Percentiles rank a stretch among this genome's conserved stretches.
Evolutionary conservation across 2,888 invertebrate genomes (phyloP).

Genomic region (Apodemia mormo): DNA sequence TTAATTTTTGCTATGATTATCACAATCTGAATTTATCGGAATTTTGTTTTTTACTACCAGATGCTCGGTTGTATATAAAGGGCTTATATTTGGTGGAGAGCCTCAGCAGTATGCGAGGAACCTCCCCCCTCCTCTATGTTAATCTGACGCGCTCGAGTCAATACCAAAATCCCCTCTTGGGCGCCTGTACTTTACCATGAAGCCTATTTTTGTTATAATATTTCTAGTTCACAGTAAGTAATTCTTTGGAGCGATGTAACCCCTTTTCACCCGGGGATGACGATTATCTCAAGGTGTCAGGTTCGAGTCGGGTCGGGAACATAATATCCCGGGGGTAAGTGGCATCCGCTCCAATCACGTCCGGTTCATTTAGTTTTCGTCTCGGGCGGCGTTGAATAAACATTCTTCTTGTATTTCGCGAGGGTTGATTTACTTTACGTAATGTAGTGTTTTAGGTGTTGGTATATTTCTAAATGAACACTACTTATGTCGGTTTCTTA

Average conservation of each 20-base stretch:
- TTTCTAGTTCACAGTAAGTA: neutral
- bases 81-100: no score
- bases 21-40: no score
- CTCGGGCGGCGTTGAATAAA: neutral
- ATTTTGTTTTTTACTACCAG: no score
- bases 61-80: no score
- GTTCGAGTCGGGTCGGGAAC: neutral
- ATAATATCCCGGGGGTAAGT: neutral
- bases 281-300: constrained; percentile 1
- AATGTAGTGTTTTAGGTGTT: neutral
- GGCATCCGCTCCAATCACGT: constrained; percentile 3
- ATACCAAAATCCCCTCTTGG: no score
- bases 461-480: no score
- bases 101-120: no score
- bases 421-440: neutral
- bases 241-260: neutral
- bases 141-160: no score
- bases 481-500: no score
- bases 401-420: neutral
- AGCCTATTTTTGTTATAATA: neutral
- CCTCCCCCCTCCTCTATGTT: no score
- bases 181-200: no score
- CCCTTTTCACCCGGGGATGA: neutral
- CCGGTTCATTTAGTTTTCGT: neutral
- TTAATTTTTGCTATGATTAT: no score